These are phyloP conservation scores for Phalacrocorax brasilianus DNA, from an alignment of 2,113 vertebrate genomes.

Conservation along the genomic window DNA sequence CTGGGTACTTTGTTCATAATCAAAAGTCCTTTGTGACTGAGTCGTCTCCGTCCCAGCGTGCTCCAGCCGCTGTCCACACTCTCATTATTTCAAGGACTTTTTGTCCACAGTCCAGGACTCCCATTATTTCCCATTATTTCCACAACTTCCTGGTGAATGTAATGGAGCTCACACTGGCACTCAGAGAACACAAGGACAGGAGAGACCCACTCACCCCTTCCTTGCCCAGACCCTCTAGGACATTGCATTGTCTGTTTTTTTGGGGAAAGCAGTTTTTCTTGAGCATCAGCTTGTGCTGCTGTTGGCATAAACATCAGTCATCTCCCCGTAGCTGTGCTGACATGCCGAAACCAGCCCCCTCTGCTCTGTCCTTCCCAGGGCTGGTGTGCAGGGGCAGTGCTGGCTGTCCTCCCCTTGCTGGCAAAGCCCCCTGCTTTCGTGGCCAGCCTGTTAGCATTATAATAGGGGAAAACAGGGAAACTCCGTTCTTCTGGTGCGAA, in stretches of 20 bases:
- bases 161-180: not conserved
- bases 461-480: slow-evolving; percentile 23
- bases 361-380: not conserved
- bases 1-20: not conserved
- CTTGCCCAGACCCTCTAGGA: not conserved
- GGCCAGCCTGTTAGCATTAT: slow-evolving; percentile 20
- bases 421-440: not conserved
- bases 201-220: not conserved
- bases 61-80: not conserved
- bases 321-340: not conserved
- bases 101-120: not conserved
- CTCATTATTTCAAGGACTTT: not conserved
- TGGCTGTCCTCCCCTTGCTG: not conserved
- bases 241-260: fast-evolving
- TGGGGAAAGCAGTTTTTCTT: not conserved
- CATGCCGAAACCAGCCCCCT: not conserved
- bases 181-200: not conserved
- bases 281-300: not conserved
- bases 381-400: not conserved
- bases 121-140: not conserved
- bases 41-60: not conserved
- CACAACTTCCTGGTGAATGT: not conserved
- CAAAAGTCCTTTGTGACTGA: not conserved
- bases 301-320: not conserved
- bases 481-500: not conserved